These are phyloP conservation scores for Philypnodon macrostomus DNA, from an alignment of 2,797 vertebrate species.

Conservation along the genomic window DNA sequence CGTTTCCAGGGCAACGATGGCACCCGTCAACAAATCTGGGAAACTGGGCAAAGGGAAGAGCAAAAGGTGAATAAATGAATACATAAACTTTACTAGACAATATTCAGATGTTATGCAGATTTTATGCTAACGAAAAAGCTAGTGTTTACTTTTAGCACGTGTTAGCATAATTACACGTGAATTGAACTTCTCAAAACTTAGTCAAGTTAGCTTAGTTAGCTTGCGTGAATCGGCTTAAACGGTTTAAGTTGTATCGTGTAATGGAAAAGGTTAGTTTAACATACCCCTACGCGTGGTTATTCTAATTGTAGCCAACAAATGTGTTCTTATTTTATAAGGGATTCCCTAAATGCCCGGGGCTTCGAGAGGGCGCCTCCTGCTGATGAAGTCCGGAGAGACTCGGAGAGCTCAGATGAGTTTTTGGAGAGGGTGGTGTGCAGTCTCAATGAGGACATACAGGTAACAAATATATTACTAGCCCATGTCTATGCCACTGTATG, in stretches of 20 bases:
- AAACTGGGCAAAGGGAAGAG: conserved; percentile 17
- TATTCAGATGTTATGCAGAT: neutral
- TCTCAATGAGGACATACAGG: neutral
- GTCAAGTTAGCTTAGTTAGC: neutral
- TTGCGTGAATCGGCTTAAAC: too few species aligned
- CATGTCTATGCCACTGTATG: too few species aligned
- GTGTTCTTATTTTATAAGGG: neutral
- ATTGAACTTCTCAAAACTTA: neutral
- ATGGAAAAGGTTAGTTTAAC: too few species aligned
- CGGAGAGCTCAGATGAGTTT: neutral
- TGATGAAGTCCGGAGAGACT: neutral
- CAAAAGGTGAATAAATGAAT: conserved; percentile 35
- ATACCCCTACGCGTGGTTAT: too few species aligned
- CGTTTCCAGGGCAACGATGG: conserved; percentile 46
- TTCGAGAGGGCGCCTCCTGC: conserved; percentile 1
- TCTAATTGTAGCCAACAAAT: neutral
- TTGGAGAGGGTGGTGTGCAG: conserved; percentile 1
- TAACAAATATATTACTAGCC: neutral
- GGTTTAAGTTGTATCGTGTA: too few species aligned
- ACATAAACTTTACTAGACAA: neutral
- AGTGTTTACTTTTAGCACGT: neutral
- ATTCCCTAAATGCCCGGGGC: neutral
- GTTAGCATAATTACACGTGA: neutral
- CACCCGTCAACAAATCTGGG: conserved; percentile 35
- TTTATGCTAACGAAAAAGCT: neutral